Conservation (phyloP, 2,113 vertebrate species). For the Fukomys damarensis region DNA sequence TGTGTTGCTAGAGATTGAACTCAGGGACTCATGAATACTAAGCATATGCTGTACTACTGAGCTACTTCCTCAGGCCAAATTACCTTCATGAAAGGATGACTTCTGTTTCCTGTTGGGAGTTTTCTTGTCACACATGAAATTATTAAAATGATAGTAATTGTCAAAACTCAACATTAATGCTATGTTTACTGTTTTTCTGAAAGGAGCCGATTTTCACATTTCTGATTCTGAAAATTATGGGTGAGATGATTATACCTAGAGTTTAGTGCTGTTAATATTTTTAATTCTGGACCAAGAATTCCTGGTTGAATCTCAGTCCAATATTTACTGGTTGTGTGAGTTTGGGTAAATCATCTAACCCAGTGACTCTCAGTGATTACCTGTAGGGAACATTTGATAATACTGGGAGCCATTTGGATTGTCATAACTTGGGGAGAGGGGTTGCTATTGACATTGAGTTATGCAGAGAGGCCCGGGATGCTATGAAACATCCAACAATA, state of each 20-base stretch:
- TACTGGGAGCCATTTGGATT: background rate
- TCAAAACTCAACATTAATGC: background rate
- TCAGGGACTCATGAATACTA: background rate
- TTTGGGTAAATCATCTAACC: background rate
- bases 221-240: constrained; percentile 39
- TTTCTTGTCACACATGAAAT: background rate
- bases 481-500: background rate
- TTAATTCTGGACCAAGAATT: background rate
- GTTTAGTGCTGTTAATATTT: constrained; percentile 1
- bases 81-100: constrained; percentile 22
- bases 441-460: background rate
- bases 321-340: background rate
- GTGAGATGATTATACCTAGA: background rate
- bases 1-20: background rate
- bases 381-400: background rate
- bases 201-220: background rate
- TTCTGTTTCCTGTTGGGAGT: background rate
- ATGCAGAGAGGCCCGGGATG: background rate
- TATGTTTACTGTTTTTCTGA: constrained; percentile 2
- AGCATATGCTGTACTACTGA: background rate
- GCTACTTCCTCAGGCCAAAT: background rate
- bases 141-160: constrained; percentile 26
- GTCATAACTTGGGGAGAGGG: background rate
- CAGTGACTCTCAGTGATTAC: background rate
- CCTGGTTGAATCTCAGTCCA: constrained; percentile 24